These are phyloP conservation scores for Macrophya annulata DNA, from an alignment of 2,888 invertebrate species.

Conservation along the genomic window DNA sequence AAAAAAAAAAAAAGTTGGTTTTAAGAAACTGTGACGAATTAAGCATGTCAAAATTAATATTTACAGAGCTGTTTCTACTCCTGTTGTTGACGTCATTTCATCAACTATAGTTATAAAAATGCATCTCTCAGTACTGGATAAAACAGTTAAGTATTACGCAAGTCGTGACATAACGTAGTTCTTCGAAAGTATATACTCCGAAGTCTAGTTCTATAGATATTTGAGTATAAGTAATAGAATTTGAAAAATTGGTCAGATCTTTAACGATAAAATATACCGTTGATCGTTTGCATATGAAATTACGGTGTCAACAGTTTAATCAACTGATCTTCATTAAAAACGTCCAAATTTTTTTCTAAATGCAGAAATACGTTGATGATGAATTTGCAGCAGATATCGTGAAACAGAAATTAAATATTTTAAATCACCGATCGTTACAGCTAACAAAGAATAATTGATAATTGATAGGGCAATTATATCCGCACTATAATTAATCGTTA, in stretches of 20 bases:
- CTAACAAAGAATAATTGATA: background rate
- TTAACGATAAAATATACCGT: background rate
- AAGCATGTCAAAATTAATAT: background rate
- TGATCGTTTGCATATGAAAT: background rate
- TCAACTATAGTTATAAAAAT: background rate
- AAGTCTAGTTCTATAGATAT: background rate
- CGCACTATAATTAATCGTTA: background rate
- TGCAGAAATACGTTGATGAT: background rate
- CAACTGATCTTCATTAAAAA: background rate
- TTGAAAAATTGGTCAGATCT: background rate
- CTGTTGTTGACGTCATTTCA: conserved; percentile 26
- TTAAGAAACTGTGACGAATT: background rate
- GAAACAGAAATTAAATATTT: background rate
- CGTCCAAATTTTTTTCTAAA: background rate
- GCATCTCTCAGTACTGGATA: background rate
- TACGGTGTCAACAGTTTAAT: background rate
- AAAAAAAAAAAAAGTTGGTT: background rate
- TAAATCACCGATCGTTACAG: background rate
- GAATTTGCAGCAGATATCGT: too few species aligned
- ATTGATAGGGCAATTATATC: background rate
- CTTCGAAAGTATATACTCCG: background rate
- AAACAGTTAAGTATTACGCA: background rate
- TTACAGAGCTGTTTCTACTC: background rate
- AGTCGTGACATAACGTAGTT: background rate
- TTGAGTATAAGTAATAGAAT: background rate